Conservation (phyloP, 2,113 vertebrate genomes). For the Lota lota region DNA sequence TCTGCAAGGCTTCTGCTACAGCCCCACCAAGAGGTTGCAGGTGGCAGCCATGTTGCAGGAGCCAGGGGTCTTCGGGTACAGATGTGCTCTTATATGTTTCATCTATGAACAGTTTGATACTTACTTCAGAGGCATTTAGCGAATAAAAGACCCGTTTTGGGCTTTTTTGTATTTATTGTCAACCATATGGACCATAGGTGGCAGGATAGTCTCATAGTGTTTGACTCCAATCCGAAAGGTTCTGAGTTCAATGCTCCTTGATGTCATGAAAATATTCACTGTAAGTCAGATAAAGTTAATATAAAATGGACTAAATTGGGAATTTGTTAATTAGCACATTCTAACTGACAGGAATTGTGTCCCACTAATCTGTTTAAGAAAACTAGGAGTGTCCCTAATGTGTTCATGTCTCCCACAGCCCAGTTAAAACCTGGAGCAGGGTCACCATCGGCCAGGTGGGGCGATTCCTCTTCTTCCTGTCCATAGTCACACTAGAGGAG, state of each 20-base stretch:
- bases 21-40: conserved; percentile 55
- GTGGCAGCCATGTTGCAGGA: conserved; percentile 72
- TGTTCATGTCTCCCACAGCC: conserved; percentile 41
- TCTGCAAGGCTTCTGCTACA: conserved; percentile 69
- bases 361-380: background rate
- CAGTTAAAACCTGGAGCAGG: conserved; percentile 65
- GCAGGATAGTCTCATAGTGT: too few relatives aligned
- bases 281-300: too few relatives aligned
- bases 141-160: too few relatives aligned
- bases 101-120: too few relatives aligned
- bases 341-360: background rate
- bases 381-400: too few relatives aligned
- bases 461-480: conserved; percentile 75
- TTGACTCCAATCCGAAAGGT: too few relatives aligned
- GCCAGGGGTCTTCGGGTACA: conserved; percentile 65
- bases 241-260: too few relatives aligned
- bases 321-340: background rate
- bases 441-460: conserved; percentile 67
- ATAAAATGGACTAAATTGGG: background rate
- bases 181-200: too few relatives aligned
- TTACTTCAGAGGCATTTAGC: too few relatives aligned
- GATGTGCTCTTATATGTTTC: too few relatives aligned
- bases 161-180: too few relatives aligned
- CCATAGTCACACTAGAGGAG: conserved; percentile 51
- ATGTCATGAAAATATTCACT: too few relatives aligned